Base-by-base conservation (phyloP, 2,888 invertebrate genomes). In the Drosophila colorata region DNA sequence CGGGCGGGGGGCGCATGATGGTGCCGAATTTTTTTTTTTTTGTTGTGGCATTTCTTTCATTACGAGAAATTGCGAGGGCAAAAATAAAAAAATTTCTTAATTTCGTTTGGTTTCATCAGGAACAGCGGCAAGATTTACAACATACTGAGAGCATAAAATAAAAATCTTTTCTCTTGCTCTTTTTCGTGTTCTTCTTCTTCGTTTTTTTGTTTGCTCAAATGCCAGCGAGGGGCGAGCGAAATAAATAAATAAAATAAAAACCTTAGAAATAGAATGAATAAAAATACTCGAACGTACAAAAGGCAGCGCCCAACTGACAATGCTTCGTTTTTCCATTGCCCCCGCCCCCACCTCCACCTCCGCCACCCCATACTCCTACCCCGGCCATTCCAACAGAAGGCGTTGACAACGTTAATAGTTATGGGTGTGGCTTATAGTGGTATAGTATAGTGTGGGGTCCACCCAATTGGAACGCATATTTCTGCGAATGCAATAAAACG, bases 51-150 rank as follows among this genome's bases (percentile, higher is more conserved):
- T 83, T 83, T 85, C 82, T 80, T 85, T 85, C 85, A 83, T 83
- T 83, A 82, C 83, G 57, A 80, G 78, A 74, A 82, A 85, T 83
- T 80, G 84, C 82, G 48, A 71, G 67, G 66, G 68, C 59, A 68
- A 77, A 79, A 81, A 59, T 35, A 51, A 74, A 65, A 70, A 80
- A 78, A 85, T 85, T 85, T 83, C 85, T 83, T 83, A 85, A 83
- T 85, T 83, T 85, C 83, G 80, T 85, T 85, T 83, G 82, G 82
- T 83, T 83, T 84, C 82, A 84, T 85, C 83, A 85, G 70, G 55
- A 68, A 40, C 35, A 47, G 58, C 75, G 56, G 67, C 74, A 85
- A 82, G 83, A 83, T 85, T 83, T 83, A 83, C 83, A 83, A 81
- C 85, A 83, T 82, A 80, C 82, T 82, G 74, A 64, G 82, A 68